Evolutionary conservation across 2,113 vertebrate genomes (phyloP).

Genomic region (Pheucticus melanocephalus): DNA sequence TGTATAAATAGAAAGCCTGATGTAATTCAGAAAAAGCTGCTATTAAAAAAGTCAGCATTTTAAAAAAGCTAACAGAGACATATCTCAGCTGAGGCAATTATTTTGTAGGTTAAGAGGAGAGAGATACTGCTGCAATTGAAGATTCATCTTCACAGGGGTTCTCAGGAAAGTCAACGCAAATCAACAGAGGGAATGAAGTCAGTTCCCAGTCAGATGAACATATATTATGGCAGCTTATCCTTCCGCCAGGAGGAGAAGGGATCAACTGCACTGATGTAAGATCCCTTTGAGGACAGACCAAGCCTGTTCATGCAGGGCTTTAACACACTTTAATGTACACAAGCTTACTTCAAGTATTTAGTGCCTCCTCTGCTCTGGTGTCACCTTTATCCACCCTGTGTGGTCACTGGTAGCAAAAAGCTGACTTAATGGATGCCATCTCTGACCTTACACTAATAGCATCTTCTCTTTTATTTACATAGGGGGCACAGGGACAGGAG

Average conservation of each 20-base stretch:
- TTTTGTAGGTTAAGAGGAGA: conserved; percentile 46
- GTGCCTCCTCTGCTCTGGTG: neutral
- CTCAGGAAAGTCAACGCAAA: conserved; percentile 23
- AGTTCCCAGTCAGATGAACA: conserved; percentile 1
- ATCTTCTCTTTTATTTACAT: conserved; percentile 5
- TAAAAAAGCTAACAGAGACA: conserved; percentile 29
- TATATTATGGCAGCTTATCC: neutral
- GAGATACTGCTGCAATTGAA: conserved; percentile 36
- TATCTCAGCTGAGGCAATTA: conserved; percentile 50
- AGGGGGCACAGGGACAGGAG: neutral
- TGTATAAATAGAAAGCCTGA: conserved; percentile 12
- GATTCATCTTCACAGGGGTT: conserved; percentile 28
- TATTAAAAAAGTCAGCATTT: conserved; percentile 51
- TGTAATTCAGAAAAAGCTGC: conserved; percentile 6
- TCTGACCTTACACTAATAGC: neutral
- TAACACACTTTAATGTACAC: neutral
- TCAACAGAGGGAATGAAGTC: conserved; percentile 7
- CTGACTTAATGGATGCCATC: neutral
- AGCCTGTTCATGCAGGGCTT: neutral
- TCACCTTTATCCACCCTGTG: neutral
- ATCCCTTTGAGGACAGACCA: neutral
- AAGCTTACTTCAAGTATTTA: neutral
- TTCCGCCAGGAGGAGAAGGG: neutral
- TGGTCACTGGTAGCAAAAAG: neutral
- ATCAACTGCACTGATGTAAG: neutral